Percentiles rank a stretch among this genome's conserved stretches.
Evolutionary conservation across 2,888 invertebrate genomes (phyloP).

Genomic region (Teleiodes luculella): DNA sequence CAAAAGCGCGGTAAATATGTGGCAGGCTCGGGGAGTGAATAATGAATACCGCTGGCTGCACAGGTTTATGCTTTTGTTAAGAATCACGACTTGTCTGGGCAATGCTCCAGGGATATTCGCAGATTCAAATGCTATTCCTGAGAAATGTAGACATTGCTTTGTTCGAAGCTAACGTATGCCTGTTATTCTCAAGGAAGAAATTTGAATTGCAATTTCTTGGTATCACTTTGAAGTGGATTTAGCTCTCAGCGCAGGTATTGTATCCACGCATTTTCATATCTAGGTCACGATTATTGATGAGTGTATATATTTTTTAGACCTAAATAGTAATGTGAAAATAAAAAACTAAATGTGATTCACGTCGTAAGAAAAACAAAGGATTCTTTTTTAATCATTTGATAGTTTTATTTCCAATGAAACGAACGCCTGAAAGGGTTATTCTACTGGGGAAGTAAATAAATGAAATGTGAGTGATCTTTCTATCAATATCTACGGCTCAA

Average conservation of each 20-base stretch:
- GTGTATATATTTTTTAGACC: neutral
- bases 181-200: constrained; percentile 9
- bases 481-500: too few relatives aligned
- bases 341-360: too few relatives aligned
- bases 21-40: constrained; percentile 41
- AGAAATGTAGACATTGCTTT: constrained; percentile 19
- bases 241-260: constrained; percentile 3
- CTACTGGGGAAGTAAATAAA: too few relatives aligned
- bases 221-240: neutral
- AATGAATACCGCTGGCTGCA: constrained; percentile 49
- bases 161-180: constrained; percentile 15
- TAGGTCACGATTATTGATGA: neutral
- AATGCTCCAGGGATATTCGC: constrained; percentile 12
- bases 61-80: constrained; percentile 29
- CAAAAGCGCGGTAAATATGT: constrained; percentile 50
- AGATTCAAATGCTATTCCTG: constrained; percentile 15
- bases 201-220: constrained; percentile 9
- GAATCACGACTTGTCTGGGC: constrained; percentile 12
- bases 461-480: too few relatives aligned
- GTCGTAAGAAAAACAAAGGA: too few relatives aligned
- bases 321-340: too few relatives aligned
- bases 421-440: too few relatives aligned
- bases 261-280: neutral
- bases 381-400: too few relatives aligned
- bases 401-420: too few relatives aligned